Evolutionary conservation across 2,888 invertebrate genomes (phyloP).

Genomic region (Melikaiella ostensackeni): DNA sequence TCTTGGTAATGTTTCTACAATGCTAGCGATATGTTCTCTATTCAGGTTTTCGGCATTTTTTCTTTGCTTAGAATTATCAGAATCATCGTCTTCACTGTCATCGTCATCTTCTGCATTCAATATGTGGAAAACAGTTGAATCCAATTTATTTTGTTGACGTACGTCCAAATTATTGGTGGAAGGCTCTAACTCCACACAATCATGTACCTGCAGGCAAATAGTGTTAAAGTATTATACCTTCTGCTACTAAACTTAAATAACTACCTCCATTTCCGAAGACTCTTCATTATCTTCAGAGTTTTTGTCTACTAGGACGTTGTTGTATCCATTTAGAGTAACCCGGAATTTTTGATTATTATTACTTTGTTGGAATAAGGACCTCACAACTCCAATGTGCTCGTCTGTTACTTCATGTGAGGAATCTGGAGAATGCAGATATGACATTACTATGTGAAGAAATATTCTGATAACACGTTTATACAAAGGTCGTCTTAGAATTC

Average conservation of each 20-base stretch:
- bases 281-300: constrained; percentile 69
- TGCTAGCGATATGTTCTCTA: constrained; percentile 65
- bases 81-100: constrained; percentile 40
- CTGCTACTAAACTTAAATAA: neutral
- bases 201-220: constrained; percentile 63
- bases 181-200: constrained; percentile 69
- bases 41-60: constrained; percentile 67
- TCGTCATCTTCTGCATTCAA: constrained; percentile 34
- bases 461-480: too few species aligned
- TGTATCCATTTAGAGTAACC: constrained; percentile 74
- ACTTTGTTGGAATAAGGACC: constrained; percentile 73
- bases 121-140: constrained; percentile 49
- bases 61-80: neutral
- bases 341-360: constrained; percentile 74
- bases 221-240: neutral
- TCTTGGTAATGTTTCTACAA: constrained; percentile 62
- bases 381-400: constrained; percentile 72
- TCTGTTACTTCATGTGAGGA: constrained; percentile 64
- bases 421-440: constrained; percentile 57
- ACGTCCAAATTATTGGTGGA: constrained; percentile 61
- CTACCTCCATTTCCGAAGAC: constrained; percentile 70
- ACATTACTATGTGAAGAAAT: neutral
- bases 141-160: constrained; percentile 59
- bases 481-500: too few species aligned
- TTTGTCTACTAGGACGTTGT: constrained; percentile 67